A percentile compares a stretch with the other conserved stretches of the same genome.
phyloP scores from a whole-genome alignment of 2,888 invertebrate species.

The Athetis lepigone region DNA sequence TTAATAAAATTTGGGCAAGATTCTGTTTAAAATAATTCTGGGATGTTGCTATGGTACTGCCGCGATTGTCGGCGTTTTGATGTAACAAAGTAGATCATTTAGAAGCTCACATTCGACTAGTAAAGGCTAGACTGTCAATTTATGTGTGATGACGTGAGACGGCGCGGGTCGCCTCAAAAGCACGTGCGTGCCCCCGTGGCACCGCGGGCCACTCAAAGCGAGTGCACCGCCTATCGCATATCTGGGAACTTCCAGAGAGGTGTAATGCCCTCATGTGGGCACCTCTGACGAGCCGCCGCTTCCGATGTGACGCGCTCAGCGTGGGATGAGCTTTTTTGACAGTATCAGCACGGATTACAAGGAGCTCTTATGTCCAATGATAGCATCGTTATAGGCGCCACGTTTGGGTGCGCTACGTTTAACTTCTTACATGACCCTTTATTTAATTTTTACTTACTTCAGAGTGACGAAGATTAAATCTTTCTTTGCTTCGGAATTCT shows the following conservation, averaged over 20 bases:
- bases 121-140: conserved; percentile 83
- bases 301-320: conserved; percentile 77
- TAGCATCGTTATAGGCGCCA: conserved; percentile 72
- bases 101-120: conserved; percentile 68
- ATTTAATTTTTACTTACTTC: neutral
- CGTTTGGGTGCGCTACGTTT: conserved; percentile 67
- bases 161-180: conserved; percentile 81
- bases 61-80: conserved; percentile 62
- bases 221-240: conserved; percentile 75
- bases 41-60: conserved; percentile 23
- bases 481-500: neutral
- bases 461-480: neutral
- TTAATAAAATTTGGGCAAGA: conserved; percentile 21
- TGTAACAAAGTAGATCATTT: conserved; percentile 68
- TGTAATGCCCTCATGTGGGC: conserved; percentile 87
- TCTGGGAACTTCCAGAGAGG: conserved; percentile 82
- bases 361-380: conserved; percentile 75
- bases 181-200: conserved; percentile 86
- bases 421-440: conserved; percentile 10
- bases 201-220: conserved; percentile 80
- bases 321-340: conserved; percentile 85
- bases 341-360: conserved; percentile 76
- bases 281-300: conserved; percentile 85
- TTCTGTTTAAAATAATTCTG: conserved; percentile 21
- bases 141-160: conserved; percentile 84